Conservation (phyloP, 2,113 vertebrate species). For the Orientallactaga bullata region DNA sequence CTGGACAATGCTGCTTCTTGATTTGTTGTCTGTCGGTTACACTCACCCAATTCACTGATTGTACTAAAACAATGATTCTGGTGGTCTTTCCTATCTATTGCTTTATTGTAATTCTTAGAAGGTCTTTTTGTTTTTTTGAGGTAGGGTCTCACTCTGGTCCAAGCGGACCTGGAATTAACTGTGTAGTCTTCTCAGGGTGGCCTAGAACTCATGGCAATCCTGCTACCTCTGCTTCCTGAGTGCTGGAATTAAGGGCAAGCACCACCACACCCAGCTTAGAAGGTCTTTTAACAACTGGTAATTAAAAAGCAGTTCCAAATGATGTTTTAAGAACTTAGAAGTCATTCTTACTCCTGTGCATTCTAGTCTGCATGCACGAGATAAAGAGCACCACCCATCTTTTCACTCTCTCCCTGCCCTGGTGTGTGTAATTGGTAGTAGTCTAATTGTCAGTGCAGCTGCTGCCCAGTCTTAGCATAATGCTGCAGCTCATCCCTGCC, state of each 20-base stretch:
- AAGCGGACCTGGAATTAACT: no score
- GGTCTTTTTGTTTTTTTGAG: no score
- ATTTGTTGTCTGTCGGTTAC: neutral
- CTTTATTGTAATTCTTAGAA: conserved; percentile 39
- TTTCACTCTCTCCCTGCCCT: neutral
- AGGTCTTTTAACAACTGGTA: neutral
- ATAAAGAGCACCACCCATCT: neutral
- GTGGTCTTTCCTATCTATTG: neutral
- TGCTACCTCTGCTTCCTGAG: no score
- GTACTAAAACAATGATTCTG: neutral
- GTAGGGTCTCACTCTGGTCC: no score
- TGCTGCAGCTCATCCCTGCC: neutral
- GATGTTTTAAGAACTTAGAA: conserved; percentile 21
- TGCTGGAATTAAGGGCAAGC: no score
- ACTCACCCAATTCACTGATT: neutral
- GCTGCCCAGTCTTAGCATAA: neutral
- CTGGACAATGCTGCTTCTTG: neutral
- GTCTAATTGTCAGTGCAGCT: neutral
- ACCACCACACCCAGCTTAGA: no score
- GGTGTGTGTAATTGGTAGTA: neutral
- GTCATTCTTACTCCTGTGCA: conserved; percentile 45
- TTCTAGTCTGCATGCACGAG: conserved; percentile 32
- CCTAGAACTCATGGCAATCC: no score
- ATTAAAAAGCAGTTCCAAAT: conserved; percentile 20
- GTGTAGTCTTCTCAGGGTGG: no score